These are phyloP conservation scores for Ceraclea dissimilis DNA, from an alignment of 2,888 invertebrate species.

Conservation along the genomic window DNA sequence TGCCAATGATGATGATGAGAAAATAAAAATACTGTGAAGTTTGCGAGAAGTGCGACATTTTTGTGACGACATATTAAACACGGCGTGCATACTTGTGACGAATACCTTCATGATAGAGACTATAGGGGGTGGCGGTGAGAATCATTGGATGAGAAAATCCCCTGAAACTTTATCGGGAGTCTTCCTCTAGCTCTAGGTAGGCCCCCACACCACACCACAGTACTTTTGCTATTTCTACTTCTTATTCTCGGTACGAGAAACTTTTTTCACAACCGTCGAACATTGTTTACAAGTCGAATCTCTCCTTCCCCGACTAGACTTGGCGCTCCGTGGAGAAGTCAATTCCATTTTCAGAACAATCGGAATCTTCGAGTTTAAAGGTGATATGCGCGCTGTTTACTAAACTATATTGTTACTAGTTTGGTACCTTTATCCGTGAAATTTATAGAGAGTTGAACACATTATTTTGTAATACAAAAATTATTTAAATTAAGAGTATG, in stretches of 20 bases:
- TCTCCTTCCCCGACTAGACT: not conserved
- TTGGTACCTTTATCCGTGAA: no score
- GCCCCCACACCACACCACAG: not conserved
- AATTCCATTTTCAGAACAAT: not conserved
- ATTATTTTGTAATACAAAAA: no score
- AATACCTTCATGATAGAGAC: no score
- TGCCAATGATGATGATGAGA: not conserved
- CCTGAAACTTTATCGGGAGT: not conserved
- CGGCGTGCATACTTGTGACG: no score
- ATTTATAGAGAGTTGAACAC: no score
- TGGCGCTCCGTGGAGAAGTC: not conserved
- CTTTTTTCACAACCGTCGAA: conserved; percentile 1
- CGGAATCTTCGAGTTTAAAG: not conserved
- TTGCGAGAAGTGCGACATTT: no score
- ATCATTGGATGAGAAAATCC: not conserved
- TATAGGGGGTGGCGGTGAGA: not conserved
- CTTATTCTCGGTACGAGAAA: not conserved
- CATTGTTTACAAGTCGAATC: conserved; percentile 1
- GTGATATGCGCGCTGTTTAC: not conserved
- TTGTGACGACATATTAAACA: no score
- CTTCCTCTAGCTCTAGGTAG: not conserved
- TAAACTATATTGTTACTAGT: no score
- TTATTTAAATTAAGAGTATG: no score
- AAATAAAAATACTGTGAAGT: no score
- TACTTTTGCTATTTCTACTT: no score